Percentiles rank a stretch among this genome's conserved stretches.
Evolutionary conservation across 2,888 invertebrate genomes (phyloP).

Genomic region (Archips xylosteana): DNA sequence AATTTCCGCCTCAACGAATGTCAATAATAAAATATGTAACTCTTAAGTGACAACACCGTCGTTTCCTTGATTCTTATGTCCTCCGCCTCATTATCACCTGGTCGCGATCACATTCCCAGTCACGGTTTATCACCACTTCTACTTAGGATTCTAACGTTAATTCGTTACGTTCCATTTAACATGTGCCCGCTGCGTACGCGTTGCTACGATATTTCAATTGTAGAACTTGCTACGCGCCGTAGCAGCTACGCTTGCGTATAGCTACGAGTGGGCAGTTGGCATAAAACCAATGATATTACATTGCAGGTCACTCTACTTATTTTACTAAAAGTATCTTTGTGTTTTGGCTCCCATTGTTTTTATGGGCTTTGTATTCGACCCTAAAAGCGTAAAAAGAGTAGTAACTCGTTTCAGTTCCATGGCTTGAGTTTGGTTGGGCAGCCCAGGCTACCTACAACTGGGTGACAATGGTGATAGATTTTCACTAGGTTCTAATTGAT

Average conservation of each 20-base stretch:
- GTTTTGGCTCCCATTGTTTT: neutral
- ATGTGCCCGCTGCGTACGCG: neutral
- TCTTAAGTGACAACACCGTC: conserved; percentile 6
- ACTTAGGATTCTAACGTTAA: conserved; percentile 18
- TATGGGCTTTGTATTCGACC: neutral
- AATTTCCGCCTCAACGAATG: neutral
- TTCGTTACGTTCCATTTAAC: conserved; percentile 7
- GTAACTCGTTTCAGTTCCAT: no score
- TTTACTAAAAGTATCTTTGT: neutral
- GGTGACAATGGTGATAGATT: no score
- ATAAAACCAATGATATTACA: neutral
- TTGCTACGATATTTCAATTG: conserved; percentile 17
- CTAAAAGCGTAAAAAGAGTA: no score
- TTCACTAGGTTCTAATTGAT: no score
- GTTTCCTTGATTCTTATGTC: conserved; percentile 17
- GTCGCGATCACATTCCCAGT: conserved; percentile 22
- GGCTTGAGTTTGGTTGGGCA: no score
- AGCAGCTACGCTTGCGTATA: conserved; percentile 37
- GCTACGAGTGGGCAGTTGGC: conserved; percentile 17
- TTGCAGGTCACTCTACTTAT: neutral
- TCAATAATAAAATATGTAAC: neutral
- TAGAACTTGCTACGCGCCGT: conserved; percentile 33
- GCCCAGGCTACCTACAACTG: no score
- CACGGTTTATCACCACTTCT: conserved; percentile 22
- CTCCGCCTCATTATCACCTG: conserved; percentile 25